Base-by-base conservation (phyloP, 2,888 invertebrate genomes). In the Euphydryas editha region DNA sequence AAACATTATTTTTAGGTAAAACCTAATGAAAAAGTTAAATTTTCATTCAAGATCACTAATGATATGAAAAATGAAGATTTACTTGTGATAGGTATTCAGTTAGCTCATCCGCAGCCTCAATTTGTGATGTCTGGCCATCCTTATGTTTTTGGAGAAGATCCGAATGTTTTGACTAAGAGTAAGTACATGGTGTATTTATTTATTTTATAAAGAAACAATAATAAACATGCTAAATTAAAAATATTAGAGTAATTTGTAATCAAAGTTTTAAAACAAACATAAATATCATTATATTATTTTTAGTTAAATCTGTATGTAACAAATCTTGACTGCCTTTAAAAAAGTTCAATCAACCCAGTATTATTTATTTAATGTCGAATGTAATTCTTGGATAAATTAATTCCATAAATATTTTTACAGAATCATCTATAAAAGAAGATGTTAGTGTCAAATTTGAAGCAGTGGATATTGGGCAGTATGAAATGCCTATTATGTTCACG, bases 401-500 rank as follows among this genome's bases (percentile, higher is more conserved):
- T 13, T 2, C 11, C 15, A 21, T 5, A 24, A 3, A 24, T n/a
- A 8, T 11, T 39, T 70, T 80, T 81, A 67, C 77, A 92, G 92
- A 90, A 75, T 72, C 77, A 6, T 68, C 77, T 11, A 73, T 86
- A 39, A 70, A 75, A 18, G 72, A 79, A 13, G 77, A 80, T 42
- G 72, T 86, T 42, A 76, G 71, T 8, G 83, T 90, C 13, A 69
- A 62, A 15, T 39, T 84, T 82, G 46, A 59, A 62, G 74, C 80
- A 6, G 57, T 71, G 13, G 83, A 85, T 18, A 82, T 90, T 59
- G 92, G 92, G 3, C 86, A 85, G 61, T 90, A 83, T 71, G 90
- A 89, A 77, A 91, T 93, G 82, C 92, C 93, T 1, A 79, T 93
- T 6, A 83, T 88, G 76, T 92, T 93, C 67, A 86, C 87, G 39